These are phyloP conservation scores for Scaptomyza hsui DNA, from an alignment of 1,140 invertebrate genomes.

Conservation along the genomic window DNA sequence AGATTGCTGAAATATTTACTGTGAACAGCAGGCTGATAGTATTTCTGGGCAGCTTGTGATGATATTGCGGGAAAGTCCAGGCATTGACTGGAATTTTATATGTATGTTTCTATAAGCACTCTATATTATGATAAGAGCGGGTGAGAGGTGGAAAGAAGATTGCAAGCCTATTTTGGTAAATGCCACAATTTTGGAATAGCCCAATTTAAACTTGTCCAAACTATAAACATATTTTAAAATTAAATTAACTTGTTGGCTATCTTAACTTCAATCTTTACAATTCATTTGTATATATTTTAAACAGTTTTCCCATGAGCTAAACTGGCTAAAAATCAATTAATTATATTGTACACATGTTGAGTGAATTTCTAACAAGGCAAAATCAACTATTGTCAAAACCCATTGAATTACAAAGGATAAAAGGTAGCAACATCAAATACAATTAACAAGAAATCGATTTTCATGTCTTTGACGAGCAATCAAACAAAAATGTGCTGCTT, in stretches of 20 bases:
- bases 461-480: constrained; percentile 56
- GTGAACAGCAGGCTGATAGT: background rate
- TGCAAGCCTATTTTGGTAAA: constrained; percentile 1
- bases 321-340: constrained; percentile 73
- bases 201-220: background rate
- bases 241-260: constrained; percentile 3
- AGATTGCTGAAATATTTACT: background rate
- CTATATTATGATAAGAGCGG: background rate
- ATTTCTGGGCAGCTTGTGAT: background rate
- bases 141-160: constrained; percentile 3
- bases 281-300: background rate
- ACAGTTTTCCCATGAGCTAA: constrained; percentile 9
- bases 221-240: constrained; percentile 6
- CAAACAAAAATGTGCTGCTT: constrained; percentile 40
- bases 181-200: constrained; percentile 12
- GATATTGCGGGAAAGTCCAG: constrained; percentile 3
- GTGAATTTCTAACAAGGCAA: constrained; percentile 27
- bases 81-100: no score
- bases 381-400: constrained; percentile 28
- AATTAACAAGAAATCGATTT: constrained; percentile 69
- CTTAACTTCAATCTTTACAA: constrained; percentile 2
- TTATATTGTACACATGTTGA: constrained; percentile 14
- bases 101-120: background rate
- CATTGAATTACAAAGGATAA: constrained; percentile 24
- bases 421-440: constrained; percentile 50